Conservation (phyloP, 2,888 invertebrate genomes). For the Acronicta alni region DNA sequence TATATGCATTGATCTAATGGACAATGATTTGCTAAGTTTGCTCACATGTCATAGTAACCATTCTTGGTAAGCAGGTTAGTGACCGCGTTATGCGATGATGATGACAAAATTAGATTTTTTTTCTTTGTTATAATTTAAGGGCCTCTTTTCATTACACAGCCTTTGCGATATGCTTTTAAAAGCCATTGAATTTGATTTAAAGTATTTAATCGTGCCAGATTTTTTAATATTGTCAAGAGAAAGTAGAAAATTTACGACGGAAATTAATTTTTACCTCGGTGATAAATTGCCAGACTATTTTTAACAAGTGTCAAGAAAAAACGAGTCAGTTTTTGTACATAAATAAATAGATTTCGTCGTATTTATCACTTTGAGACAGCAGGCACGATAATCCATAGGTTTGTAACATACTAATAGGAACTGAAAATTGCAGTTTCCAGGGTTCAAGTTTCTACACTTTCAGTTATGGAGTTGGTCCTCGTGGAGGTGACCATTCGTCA, state of each 20-base stretch:
- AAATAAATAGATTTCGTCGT: constrained; percentile 1
- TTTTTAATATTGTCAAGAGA: constrained; percentile 34
- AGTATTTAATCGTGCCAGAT: constrained; percentile 27
- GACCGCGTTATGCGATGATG: neutral
- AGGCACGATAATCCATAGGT: too few species aligned
- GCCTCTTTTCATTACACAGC: constrained; percentile 8
- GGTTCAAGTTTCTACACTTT: too few species aligned
- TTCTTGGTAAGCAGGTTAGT: neutral
- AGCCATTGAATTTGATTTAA: constrained; percentile 26
- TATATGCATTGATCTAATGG: too few species aligned
- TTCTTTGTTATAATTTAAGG: constrained; percentile 4
- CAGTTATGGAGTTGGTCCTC: too few species aligned
- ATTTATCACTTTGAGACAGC: too few species aligned
- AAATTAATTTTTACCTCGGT: constrained; percentile 30
- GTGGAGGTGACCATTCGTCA: too few species aligned
- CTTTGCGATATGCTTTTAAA: neutral
- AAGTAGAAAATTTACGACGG: constrained; percentile 22
- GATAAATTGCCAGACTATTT: constrained; percentile 36
- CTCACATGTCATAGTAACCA: constrained; percentile 1
- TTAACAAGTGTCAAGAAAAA: constrained; percentile 16
- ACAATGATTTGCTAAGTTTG: too few species aligned
- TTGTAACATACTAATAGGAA: too few species aligned
- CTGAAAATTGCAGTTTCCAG: too few species aligned
- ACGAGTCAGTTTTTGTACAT: neutral
- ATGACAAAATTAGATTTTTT: constrained; percentile 5